Evolutionary conservation across 1,140 invertebrate species (phyloP), one percentile per base, ranked within the genome.

Genomic region (Hylaeus volcanicus): DNA sequence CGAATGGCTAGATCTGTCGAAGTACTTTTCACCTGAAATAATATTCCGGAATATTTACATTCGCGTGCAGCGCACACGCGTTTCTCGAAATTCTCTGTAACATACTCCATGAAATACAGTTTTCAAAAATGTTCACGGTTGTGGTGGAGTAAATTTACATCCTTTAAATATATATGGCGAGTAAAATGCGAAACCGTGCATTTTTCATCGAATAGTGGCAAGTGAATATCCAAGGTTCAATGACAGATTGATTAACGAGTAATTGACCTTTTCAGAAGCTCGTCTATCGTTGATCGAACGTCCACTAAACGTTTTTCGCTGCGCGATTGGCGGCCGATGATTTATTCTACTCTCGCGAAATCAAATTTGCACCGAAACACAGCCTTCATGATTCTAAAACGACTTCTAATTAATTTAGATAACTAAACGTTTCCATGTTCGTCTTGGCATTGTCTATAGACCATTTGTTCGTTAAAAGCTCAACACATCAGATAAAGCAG

Each of bases 211-310:
- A 2, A 53, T 60, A 55, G 66, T 43, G 51, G 55, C 63, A 56
- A 43, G n/a, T 15, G 43, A 76, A 69, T 69, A 45, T 69, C 26
- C 9, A 2, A 4, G 3, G 8, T 11, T 11, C 65, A 60, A 58
- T 60, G 65, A 77, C 65, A 77, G 65, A 41, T 69, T 77, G 65
- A 77, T 77, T 77, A 77, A 77, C 74, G 74, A 77, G 43, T 41
- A 60, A 70, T 77, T 65, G 64, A 51, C 43, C 37, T 12, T 53
- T 56, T 53, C 51, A 56, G 74, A 14, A 43, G 61, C 41, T 56
- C 51, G 39, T 66, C 74, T 75, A 53, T 66, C 39, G 15, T 26
- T 68, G 60, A 74, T 53, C 58, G 72, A 61, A 15, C 58, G 58
- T 15, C 45, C 56, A 37, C 12, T 43, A 41, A 69, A 60, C 12